phyloP scores from a whole-genome alignment of 2,888 invertebrate species.

The Leptinotarsa rubiginosa region DNA sequence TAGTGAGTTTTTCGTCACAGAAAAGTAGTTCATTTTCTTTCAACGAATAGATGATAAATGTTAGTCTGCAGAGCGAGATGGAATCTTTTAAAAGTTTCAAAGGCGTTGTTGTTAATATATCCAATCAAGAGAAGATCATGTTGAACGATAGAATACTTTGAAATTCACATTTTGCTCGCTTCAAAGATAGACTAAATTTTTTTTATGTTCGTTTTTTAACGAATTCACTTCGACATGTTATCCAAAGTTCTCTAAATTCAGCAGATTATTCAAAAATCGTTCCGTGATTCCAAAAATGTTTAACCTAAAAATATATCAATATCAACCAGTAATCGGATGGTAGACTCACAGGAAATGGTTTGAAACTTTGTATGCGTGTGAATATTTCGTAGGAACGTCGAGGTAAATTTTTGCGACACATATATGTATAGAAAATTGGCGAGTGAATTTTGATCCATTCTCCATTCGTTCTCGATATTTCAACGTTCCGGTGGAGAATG shows the following conservation, averaged over 20 bases:
- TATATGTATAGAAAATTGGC: neutral
- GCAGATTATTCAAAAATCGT: neutral
- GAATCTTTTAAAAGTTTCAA: too few species aligned
- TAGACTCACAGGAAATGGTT: conserved; percentile 39
- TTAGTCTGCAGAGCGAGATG: too few species aligned
- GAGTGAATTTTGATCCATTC: neutral
- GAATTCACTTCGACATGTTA: neutral
- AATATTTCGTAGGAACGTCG: conserved; percentile 30
- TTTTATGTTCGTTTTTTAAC: too few species aligned
- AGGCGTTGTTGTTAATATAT: too few species aligned
- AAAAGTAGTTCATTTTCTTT: too few species aligned
- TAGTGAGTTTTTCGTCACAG: too few species aligned
- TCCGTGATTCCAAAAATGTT: neutral
- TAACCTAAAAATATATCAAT: conserved; percentile 11
- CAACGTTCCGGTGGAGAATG: neutral
- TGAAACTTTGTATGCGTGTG: conserved; percentile 42
- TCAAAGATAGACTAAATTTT: too few species aligned
- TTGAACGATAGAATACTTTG: too few species aligned
- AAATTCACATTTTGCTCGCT: too few species aligned
- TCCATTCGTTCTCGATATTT: neutral
- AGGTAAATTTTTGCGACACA: neutral
- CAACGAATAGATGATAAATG: too few species aligned
- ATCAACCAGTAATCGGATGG: conserved; percentile 25
- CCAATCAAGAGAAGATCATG: too few species aligned
- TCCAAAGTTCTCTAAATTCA: neutral